Conservation (phyloP, 2,797 vertebrate genomes). For the Chrysocyon brachyurus region DNA sequence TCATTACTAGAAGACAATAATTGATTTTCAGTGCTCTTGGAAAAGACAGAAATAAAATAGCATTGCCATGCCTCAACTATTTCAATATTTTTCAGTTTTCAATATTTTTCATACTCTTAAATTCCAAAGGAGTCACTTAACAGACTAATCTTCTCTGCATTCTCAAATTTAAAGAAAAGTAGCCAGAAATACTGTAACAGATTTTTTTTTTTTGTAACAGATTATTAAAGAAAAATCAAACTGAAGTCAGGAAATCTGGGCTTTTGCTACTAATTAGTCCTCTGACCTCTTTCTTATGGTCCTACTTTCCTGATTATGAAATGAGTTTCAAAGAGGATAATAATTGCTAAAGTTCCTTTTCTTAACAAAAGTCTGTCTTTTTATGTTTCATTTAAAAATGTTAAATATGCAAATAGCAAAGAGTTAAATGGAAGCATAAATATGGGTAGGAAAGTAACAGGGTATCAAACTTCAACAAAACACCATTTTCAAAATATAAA, state of each 20-base stretch:
- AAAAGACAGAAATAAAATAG: slow-evolving; percentile 42
- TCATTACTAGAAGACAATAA: neutral
- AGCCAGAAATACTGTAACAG: neutral
- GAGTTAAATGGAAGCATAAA: slow-evolving; percentile 49
- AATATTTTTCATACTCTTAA: neutral
- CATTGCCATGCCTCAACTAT: neutral
- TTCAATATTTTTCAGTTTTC: slow-evolving; percentile 26
- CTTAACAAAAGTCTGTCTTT: neutral
- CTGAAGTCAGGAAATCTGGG: slow-evolving; percentile 14
- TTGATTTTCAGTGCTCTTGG: slow-evolving; percentile 11
- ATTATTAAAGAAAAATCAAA: slow-evolving; percentile 44
- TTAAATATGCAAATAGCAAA: slow-evolving; percentile 48
- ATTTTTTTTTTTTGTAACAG: neutral
- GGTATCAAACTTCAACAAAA: slow-evolving; percentile 37
- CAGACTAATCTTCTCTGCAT: neutral
- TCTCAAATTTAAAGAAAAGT: slow-evolving; percentile 22
- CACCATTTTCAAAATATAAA: neutral
- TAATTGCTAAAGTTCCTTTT: slow-evolving; percentile 33
- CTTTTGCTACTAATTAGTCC: slow-evolving; percentile 45
- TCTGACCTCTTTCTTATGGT: slow-evolving; percentile 23
- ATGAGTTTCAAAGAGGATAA: slow-evolving; percentile 24
- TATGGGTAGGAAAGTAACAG: neutral
- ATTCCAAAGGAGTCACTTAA: neutral
- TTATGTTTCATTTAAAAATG: slow-evolving; percentile 54
- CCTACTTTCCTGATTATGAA: slow-evolving; percentile 57